Base-by-base conservation (phyloP, 2,888 invertebrate genomes). In the Meloe dianella region DNA sequence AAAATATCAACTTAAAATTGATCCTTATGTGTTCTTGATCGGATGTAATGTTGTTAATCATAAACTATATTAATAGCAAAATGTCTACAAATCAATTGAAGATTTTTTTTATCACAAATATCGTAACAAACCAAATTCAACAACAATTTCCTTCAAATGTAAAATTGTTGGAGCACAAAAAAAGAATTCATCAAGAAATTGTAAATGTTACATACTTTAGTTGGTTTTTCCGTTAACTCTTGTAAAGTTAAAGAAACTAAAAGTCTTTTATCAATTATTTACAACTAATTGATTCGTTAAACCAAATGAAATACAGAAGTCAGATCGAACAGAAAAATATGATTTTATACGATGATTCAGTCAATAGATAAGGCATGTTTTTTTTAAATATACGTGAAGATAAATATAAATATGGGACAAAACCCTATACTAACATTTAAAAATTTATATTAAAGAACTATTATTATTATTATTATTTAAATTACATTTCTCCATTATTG, bases 401-500 rank as follows among this genome's bases (percentile, higher is more conserved):
- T 7, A 32, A 35, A 35, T 35, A 35, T 14, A 14, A 35, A 35
- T 14, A 35, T n/a, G n/a, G n/a, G 14, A 27, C 27, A 27, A 27
- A 27, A n/a, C n/a, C n/a, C n/a, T n/a, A n/a, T n/a, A n/a, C n/a
- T n/a, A n/a, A n/a, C n/a, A n/a, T n/a, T n/a, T n/a, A n/a, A n/a
- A n/a, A n/a, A n/a, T n/a, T n/a, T n/a, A n/a, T n/a, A n/a, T n/a
- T n/a, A n/a, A n/a, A n/a, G n/a, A n/a, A n/a, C n/a, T n/a, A 65
- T 51, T 65, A 35, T 29, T 57, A 47, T 63, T 68, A 32, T 62
- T 67, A 35, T 56, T 38, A n/a, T 5, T 41, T 41, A 41, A 67
- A 67, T 79, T 80, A 6, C 80, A 78, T 67, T 77, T 82, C 69
- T 92, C 92, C 80, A 91, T 88, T 79, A 93, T 92, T 35, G 93